Evolutionary conservation across 2,888 invertebrate genomes (phyloP).

Genomic region (Leptinotarsa rubiginosa): DNA sequence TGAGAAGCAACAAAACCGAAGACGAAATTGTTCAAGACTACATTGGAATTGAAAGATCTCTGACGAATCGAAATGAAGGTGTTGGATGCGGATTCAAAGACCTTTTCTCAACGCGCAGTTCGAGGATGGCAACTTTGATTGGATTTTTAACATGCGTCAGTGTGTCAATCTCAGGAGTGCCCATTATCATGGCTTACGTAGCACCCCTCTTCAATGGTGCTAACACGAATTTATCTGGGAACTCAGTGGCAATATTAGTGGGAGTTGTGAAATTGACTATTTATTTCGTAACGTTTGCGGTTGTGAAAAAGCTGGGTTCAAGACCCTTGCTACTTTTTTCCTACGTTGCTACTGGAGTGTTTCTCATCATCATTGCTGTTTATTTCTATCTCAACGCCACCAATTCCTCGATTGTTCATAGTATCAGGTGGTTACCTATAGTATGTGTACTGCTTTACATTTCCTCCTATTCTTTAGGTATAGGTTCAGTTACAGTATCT

Average conservation of each 20-base stretch:
- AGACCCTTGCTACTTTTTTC: conserved; percentile 70
- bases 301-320: conserved; percentile 58
- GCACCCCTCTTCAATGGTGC: conserved; percentile 27
- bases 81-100: background rate
- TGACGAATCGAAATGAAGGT: conserved; percentile 68
- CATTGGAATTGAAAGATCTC: conserved; percentile 65
- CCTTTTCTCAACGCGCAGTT: background rate
- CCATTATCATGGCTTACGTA: background rate
- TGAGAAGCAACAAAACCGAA: background rate
- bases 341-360: background rate
- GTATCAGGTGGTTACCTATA: background rate
- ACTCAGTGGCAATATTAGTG: background rate
- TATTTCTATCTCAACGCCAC: background rate
- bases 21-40: background rate
- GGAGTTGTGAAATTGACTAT: background rate
- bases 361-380: background rate
- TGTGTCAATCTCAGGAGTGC: background rate
- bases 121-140: background rate
- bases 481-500: background rate
- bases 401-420: background rate
- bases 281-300: background rate
- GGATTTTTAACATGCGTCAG: background rate
- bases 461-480: background rate
- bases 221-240: conserved; percentile 20
- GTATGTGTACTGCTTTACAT: background rate